Base-by-base conservation (phyloP, 1,140 invertebrate genomes). In the Caerostris extrusa region DNA sequence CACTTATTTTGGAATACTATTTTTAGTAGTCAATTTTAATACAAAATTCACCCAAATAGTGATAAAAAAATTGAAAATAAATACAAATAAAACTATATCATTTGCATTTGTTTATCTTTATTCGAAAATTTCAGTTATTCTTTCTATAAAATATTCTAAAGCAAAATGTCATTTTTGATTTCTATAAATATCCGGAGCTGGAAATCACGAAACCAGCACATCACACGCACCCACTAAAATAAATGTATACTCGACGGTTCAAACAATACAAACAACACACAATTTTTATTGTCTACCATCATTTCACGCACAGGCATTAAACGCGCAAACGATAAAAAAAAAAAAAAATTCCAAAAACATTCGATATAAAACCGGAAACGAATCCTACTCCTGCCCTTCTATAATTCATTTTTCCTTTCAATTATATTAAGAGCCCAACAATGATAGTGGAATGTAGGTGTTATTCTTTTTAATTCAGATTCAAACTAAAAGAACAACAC, bases 391-490 rank as follows among this genome's bases (percentile, higher is more conserved):
- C 85, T 50, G 58, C 53, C 64, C 34, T 56, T 89, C 64, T 34
- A 89, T 89, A 89, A 89, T 64, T 89, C 53, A 89, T 69, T 69
- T 77, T 71, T 71, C 61, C 87, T 69, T 89, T 89, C 87, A 89
- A 57, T 89, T 89, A 71, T 71, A 50, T 50, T 77, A 50, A 50
- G 50, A 19, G 64, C 14, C 61, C 5, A 50, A 60, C 34, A 87
- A 87, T 64, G 64, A 87, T 55, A 7, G 50, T 55, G 87, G 14
- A 69, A 89, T 89, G 64, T 17, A 57, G 64, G 64, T 71, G 87
- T 89, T 55, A 89, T 71, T 69, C 61, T 89, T 69, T n/a, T 69
- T 69, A 69, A 69, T 69, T 89, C 87, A 55, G 34, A 61, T n/a
- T 89, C 64, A 3, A 87, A 87, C 34, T 12, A 87, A 87, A 83